Percentiles rank a stretch among this genome's conserved stretches.
Conservation (phyloP, 2,888 invertebrate genomes). For the Aphrophora alni region DNA sequence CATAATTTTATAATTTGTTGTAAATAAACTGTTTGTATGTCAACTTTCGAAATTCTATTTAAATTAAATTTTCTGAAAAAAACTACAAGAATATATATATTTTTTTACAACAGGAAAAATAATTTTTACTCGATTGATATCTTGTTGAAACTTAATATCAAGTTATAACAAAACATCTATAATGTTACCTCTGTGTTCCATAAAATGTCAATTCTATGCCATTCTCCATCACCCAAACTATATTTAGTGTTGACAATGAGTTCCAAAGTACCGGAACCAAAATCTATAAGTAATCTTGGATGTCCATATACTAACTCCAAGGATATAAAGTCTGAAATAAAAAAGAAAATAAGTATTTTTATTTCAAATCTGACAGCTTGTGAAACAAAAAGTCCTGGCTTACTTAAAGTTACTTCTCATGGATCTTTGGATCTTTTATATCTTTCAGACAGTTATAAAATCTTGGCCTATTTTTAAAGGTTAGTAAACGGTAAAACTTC, state of each 20-base stretch:
- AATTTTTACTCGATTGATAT: too few relatives aligned
- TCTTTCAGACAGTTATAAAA: too few relatives aligned
- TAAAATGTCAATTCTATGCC: slow-evolving; percentile 64
- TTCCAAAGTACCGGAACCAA: slow-evolving; percentile 92
- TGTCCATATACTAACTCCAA: slow-evolving; percentile 91
- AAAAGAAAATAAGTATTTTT: neutral
- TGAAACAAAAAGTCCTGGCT: slow-evolving; percentile 8
- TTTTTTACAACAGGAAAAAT: too few relatives aligned
- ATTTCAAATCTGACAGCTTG: too few relatives aligned
- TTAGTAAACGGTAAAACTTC: too few relatives aligned
- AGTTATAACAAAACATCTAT: slow-evolving; percentile 42
- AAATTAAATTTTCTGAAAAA: too few relatives aligned
- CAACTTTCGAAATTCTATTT: too few relatives aligned
- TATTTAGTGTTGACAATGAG: slow-evolving; percentile 82
- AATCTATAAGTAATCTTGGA: slow-evolving; percentile 89
- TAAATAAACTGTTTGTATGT: too few relatives aligned
- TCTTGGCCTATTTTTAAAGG: too few relatives aligned
- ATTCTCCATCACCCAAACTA: slow-evolving; percentile 92
- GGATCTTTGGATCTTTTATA: neutral
- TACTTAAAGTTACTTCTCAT: neutral
- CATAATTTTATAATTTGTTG: too few relatives aligned
- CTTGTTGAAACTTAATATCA: too few relatives aligned
- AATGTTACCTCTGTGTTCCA: neutral
- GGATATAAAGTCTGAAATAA: slow-evolving; percentile 82
- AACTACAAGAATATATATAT: too few relatives aligned